These are phyloP conservation scores for Podilymbus podiceps DNA, from an alignment of 2,113 vertebrate genomes.

Conservation along the genomic window DNA sequence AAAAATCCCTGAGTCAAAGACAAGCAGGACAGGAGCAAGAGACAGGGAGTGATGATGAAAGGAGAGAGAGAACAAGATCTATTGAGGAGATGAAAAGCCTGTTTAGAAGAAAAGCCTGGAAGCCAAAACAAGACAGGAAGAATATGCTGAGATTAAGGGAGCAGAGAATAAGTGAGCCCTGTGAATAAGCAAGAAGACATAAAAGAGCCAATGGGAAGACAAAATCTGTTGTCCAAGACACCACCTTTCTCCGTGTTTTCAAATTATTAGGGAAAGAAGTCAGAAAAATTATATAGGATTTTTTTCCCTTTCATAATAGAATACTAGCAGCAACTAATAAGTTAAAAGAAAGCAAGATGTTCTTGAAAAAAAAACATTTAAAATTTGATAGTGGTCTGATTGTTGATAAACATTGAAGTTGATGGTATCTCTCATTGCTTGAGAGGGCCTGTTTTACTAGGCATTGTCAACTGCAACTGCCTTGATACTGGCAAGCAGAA, in stretches of 20 bases:
- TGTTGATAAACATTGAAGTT: background rate
- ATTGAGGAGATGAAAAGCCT: background rate
- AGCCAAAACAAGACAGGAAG: background rate
- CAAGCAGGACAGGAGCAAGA: background rate
- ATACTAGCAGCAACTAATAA: background rate
- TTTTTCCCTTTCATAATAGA: background rate
- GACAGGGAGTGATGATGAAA: background rate
- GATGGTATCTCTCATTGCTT: background rate
- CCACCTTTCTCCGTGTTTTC: background rate
- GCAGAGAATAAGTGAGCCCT: background rate
- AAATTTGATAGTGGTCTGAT: background rate
- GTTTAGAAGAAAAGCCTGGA: background rate
- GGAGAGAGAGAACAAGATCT: background rate
- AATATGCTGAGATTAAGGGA: background rate
- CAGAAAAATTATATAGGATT: background rate
- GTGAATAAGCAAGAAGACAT: background rate
- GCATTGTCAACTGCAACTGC: background rate
- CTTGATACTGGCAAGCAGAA: background rate
- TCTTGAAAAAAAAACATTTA: background rate
- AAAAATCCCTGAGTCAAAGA: background rate
- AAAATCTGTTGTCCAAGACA: background rate
- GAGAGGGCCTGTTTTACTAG: background rate
- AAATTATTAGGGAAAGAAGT: background rate
- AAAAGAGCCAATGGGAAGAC: background rate
- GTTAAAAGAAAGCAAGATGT: background rate